Conservation (phyloP, 2,888 invertebrate species). For the Diabrotica balteata region DNA sequence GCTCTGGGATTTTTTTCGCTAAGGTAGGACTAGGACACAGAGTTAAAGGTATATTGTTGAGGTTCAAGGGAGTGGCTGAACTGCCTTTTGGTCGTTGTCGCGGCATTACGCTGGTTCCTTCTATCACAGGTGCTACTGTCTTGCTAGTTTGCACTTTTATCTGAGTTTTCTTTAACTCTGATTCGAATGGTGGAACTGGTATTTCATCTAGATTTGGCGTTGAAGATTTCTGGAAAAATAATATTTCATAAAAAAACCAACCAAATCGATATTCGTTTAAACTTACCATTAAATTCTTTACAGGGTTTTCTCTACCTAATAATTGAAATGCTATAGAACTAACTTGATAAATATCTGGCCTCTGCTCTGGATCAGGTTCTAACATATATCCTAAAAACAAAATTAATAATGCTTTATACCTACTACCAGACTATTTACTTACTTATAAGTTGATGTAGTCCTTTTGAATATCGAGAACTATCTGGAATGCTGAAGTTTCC, state of each 20-base stretch:
- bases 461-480: conserved; percentile 74
- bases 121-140: conserved; percentile 62
- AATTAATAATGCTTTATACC: too few species aligned
- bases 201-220: conserved; percentile 71
- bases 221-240: conserved; percentile 67
- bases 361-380: conserved; percentile 79
- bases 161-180: conserved; percentile 70
- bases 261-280: too few species aligned
- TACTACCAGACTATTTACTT: conserved; percentile 51
- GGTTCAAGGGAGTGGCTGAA: conserved; percentile 57
- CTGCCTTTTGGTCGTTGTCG: conserved; percentile 81
- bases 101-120: conserved; percentile 83
- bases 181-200: conserved; percentile 72
- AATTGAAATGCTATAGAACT: conserved; percentile 76
- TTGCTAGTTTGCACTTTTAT: conserved; percentile 54
- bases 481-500: conserved; percentile 87
- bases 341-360: conserved; percentile 90
- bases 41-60: conserved; percentile 62
- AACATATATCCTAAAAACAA: conserved; percentile 74
- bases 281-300: conserved; percentile 80
- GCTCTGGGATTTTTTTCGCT: conserved; percentile 57
- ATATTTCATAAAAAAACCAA: too few species aligned
- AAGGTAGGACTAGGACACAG: conserved; percentile 65
- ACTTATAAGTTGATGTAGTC: conserved; percentile 78
- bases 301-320: conserved; percentile 75